Evolutionary conservation across 2,113 vertebrate species (phyloP).

Genomic region (Lipophrys pholis): DNA sequence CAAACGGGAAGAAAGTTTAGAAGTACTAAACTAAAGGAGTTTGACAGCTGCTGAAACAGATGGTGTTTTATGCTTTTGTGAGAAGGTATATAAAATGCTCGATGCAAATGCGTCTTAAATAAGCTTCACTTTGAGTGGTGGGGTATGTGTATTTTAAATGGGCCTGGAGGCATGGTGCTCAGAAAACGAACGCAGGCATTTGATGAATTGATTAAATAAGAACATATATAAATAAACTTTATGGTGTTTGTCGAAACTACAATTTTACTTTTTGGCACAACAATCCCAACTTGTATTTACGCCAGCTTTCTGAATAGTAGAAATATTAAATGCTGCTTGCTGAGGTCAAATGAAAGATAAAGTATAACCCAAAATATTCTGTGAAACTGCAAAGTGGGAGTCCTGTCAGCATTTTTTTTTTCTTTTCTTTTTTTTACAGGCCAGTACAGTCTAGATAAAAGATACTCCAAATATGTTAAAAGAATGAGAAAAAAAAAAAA

Average conservation of each 20-base stretch:
- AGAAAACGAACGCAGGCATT: neutral
- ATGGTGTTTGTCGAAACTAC: neutral
- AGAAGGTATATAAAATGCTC: neutral
- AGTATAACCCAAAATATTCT: neutral
- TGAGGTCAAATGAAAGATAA: constrained; percentile 18
- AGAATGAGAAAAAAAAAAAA: too few relatives aligned
- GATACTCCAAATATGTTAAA: constrained; percentile 38
- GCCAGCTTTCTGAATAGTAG: neutral
- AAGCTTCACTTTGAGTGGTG: neutral
- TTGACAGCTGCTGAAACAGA: constrained; percentile 7
- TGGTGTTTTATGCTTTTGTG: neutral
- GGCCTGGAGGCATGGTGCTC: neutral
- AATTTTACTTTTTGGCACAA: neutral
- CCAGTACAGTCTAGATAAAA: constrained; percentile 29
- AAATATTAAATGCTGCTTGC: neutral
- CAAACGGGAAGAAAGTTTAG: neutral
- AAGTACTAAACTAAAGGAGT: neutral
- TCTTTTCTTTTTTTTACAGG: neutral
- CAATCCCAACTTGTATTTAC: neutral
- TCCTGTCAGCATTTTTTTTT: constrained; percentile 17
- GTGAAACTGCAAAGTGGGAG: neutral
- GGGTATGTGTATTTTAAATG: neutral
- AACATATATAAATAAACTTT: neutral
- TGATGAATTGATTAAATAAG: neutral
- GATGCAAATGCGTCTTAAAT: constrained; percentile 1